phyloP scores from a whole-genome alignment of 2,113 vertebrate species.

The Amphiprion percula region DNA sequence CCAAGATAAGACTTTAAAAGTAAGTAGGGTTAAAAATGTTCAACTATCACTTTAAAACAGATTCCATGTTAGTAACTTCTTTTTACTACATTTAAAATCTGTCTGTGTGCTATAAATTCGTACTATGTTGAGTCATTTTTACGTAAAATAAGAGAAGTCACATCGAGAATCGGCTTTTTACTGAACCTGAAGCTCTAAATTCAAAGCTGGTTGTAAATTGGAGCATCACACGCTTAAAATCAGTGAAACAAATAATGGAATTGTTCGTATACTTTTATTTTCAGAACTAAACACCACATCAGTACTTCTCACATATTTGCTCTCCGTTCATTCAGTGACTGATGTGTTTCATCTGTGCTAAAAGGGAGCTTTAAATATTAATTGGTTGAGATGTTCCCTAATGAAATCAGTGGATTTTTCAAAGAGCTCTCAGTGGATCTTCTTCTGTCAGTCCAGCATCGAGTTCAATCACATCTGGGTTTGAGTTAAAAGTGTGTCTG shows the following conservation, averaged over 20 bases:
- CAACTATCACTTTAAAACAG: not conserved
- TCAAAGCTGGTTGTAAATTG: not conserved
- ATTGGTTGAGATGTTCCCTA: not conserved
- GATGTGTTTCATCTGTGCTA: not conserved
- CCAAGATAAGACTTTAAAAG: no score
- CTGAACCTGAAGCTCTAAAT: no score
- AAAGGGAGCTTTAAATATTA: slow-evolving; percentile 33
- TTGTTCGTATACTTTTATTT: not conserved
- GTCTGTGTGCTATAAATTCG: no score
- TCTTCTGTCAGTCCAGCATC: slow-evolving; percentile 23
- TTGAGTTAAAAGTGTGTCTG: slow-evolving; percentile 6
- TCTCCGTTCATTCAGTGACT: not conserved
- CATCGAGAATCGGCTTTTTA: no score
- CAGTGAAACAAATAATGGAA: no score
- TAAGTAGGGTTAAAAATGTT: not conserved
- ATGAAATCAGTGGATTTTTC: slow-evolving; percentile 31
- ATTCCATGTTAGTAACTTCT: not conserved
- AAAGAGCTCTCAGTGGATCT: slow-evolving; percentile 16
- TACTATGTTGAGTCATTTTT: no score
- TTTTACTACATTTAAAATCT: not conserved
- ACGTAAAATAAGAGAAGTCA: not conserved
- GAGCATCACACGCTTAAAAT: not conserved
- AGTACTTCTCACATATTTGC: not conserved
- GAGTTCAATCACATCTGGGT: slow-evolving; percentile 6
- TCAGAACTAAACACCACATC: not conserved